Conservation (phyloP, 1,140 invertebrate genomes). For the Nasonia longicornis region DNA sequence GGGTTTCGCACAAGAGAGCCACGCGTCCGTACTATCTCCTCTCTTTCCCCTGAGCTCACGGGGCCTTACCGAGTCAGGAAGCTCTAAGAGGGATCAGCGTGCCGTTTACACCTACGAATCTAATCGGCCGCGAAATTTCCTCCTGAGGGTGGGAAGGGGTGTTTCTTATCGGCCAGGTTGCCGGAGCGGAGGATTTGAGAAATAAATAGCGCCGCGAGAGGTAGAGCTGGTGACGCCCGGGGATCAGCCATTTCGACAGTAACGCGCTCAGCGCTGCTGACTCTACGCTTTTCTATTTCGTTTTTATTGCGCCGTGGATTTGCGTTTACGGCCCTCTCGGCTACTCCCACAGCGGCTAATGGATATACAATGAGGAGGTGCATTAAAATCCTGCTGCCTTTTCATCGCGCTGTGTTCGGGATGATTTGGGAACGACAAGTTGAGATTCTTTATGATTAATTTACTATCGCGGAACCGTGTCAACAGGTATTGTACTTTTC, state of each 20-base stretch:
- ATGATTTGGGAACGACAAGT: too few species aligned
- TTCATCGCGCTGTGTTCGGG: too few species aligned
- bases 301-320: background rate
- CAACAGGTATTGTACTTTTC: too few species aligned
- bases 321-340: background rate
- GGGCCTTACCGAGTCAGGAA: background rate
- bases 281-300: background rate
- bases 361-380: background rate
- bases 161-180: constrained; percentile 11
- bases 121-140: constrained; percentile 35
- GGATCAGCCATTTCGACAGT: background rate
- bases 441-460: too few species aligned
- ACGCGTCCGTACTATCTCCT: background rate
- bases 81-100: background rate
- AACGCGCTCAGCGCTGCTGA: background rate
- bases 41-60: background rate
- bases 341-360: background rate
- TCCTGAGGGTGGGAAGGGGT: background rate
- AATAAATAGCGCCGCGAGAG: constrained; percentile 17
- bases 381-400: too few species aligned
- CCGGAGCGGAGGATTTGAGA: constrained; percentile 15
- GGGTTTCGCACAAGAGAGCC: background rate
- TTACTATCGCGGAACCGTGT: too few species aligned
- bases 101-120: constrained; percentile 13
- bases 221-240: background rate